Base-by-base conservation (phyloP, 2,113 vertebrate species). In the Apodemus sylvaticus region DNA sequence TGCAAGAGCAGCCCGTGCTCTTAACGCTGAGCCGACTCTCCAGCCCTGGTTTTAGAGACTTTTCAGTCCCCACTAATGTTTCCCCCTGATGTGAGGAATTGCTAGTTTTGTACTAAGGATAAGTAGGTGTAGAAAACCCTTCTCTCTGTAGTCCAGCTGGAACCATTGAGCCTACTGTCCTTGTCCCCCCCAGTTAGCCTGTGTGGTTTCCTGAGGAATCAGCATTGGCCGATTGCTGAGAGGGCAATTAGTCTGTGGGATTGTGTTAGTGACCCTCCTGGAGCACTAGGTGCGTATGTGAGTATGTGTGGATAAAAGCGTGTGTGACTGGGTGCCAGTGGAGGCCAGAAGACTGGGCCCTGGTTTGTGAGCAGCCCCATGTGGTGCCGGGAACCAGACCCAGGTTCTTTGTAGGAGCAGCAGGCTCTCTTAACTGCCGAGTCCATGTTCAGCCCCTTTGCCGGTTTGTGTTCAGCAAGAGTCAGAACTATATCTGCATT, bases 171-270 rank as follows among this genome's bases (percentile, higher is more conserved):
- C 51, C 91, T n/a, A 68, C 85, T 96, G 31, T 94, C 64, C 51
- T 74, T 95, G 55, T 11, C 10, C 62, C 85, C 93, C 97, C 78
- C 64, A 95, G 87, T 95, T 87, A 95, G 89, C 36, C 9, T 78
- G 97, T 91, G 62, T 95, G 91, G 73, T 42, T 55, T 86, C 76
- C 77, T 95, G 70, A 4, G 91, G 93, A 74, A 87, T n/a, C 90
- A 34, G 55, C 55, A 60, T 51, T 71, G 95, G 93, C 88, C 94
- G 93, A 86, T 96, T 98, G 96, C 96, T 97, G 91, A 97, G 36
- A 96, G 93, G 79, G 96, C 78, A 97, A 95, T 88, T 94, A 97
- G 95, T 88, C 96, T 58, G 82, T 64, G 13, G 60, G 60, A 14
- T 45, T 94, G 26, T 29, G 66, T 95, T 89, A 91, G 90, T 92